These are phyloP conservation scores for Xestobium rufovillosum DNA, from an alignment of 2,888 invertebrate genomes.

Conservation along the genomic window DNA sequence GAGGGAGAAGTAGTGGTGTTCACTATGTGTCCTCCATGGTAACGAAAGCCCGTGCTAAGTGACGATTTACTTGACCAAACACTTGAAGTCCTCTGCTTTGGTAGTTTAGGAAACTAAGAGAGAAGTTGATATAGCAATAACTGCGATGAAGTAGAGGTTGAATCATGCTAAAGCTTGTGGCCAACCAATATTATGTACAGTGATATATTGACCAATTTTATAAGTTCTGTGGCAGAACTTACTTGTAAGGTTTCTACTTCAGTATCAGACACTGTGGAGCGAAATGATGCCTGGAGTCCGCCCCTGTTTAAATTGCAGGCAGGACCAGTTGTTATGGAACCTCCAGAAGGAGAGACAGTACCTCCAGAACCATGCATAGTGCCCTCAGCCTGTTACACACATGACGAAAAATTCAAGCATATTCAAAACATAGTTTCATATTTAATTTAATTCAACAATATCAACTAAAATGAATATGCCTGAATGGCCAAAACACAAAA, in stretches of 20 bases:
- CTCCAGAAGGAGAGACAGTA: conserved; percentile 55
- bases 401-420: conserved; percentile 37
- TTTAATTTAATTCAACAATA: no score
- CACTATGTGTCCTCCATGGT: conserved; percentile 77
- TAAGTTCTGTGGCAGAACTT: no score
- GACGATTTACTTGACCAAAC: conserved; percentile 92
- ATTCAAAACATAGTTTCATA: conserved; percentile 23
- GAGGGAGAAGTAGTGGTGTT: conserved; percentile 82
- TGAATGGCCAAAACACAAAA: conserved; percentile 15
- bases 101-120: conserved; percentile 58
- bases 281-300: conserved; percentile 66
- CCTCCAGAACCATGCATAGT: conserved; percentile 61
- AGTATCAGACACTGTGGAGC: conserved; percentile 90
- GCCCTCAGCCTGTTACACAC: conserved; percentile 48
- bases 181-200: no score
- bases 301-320: conserved; percentile 65
- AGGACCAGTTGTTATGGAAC: conserved; percentile 70
- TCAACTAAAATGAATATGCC: conserved; percentile 23
- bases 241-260: conserved; percentile 86
- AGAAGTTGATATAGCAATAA: no score
- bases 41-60: conserved; percentile 76
- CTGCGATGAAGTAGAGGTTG: no score
- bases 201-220: no score
- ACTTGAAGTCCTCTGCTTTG: conserved; percentile 76
- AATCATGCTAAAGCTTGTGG: no score